These are phyloP conservation scores for Erinaceus europaeus DNA, from an alignment of 2,113 vertebrate species.

Conservation along the genomic window DNA sequence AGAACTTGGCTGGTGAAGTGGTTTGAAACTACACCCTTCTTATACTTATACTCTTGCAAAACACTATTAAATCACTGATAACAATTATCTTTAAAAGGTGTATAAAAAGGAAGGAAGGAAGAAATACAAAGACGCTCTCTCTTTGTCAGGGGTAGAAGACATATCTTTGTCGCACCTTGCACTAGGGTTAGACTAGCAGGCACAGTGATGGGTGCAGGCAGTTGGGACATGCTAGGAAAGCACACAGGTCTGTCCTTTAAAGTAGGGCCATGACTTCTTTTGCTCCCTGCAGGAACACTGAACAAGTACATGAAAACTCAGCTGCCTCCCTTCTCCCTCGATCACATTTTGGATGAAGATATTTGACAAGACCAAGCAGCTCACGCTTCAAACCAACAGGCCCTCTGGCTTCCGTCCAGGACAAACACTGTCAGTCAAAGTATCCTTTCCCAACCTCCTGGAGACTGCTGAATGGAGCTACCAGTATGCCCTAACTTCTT, in stretches of 20 bases:
- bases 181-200: too few species aligned
- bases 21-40: too few species aligned
- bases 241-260: neutral
- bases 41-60: too few species aligned
- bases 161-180: too few species aligned
- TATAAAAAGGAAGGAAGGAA: neutral
- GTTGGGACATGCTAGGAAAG: neutral
- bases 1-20: too few species aligned
- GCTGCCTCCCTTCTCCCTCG: slow-evolving; percentile 37
- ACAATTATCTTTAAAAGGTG: too few species aligned
- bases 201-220: too few species aligned
- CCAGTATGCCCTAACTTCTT: slow-evolving; percentile 9
- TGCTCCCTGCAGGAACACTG: neutral
- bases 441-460: slow-evolving; percentile 20
- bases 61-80: too few species aligned
- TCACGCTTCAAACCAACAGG: slow-evolving; percentile 23
- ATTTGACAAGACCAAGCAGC: slow-evolving; percentile 42
- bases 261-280: neutral
- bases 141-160: too few species aligned
- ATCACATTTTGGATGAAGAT: slow-evolving; percentile 19
- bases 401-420: slow-evolving; percentile 67
- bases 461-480: slow-evolving; percentile 16
- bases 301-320: slow-evolving; percentile 21
- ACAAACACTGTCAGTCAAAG: slow-evolving; percentile 52
- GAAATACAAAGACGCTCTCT: neutral